Percentiles rank a stretch among this genome's conserved stretches.
phyloP scores from a whole-genome alignment of 2,113 vertebrate genomes.

The Plecotus auritus region DNA sequence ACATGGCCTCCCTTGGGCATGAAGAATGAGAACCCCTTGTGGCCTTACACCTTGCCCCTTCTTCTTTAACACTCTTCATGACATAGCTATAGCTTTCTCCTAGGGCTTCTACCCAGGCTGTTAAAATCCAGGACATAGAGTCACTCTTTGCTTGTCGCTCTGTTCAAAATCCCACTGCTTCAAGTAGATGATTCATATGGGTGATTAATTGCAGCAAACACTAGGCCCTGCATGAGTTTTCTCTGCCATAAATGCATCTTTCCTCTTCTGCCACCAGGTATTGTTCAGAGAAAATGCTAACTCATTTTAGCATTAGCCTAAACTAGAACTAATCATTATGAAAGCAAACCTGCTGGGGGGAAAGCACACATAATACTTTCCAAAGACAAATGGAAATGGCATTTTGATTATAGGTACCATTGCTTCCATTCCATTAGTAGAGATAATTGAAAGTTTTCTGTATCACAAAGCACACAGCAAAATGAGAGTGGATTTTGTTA shows the following conservation, averaged over 20 bases:
- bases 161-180: constrained; percentile 17
- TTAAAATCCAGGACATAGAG: background rate
- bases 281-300: constrained; percentile 42
- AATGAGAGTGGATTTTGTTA: constrained; percentile 38
- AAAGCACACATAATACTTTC: constrained; percentile 9
- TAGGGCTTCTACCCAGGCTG: background rate
- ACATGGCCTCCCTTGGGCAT: background rate
- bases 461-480: constrained; percentile 7
- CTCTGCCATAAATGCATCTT: constrained; percentile 28
- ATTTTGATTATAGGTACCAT: constrained; percentile 28
- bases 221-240: background rate
- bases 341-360: constrained; percentile 37
- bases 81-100: background rate
- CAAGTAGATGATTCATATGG: background rate
- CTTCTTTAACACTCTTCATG: background rate
- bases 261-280: background rate
- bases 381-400: constrained; percentile 41
- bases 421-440: constrained; percentile 44
- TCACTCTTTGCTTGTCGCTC: constrained; percentile 7
- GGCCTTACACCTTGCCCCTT: background rate
- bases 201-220: background rate
- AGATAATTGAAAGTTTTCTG: constrained; percentile 50
- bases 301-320: constrained; percentile 32
- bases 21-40: background rate
- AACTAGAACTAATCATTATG: constrained; percentile 34